A percentile compares a stretch with the other conserved stretches of the same genome.
Conservation (phyloP, 2,113 vertebrate genomes). For the Vidua chalybeata region DNA sequence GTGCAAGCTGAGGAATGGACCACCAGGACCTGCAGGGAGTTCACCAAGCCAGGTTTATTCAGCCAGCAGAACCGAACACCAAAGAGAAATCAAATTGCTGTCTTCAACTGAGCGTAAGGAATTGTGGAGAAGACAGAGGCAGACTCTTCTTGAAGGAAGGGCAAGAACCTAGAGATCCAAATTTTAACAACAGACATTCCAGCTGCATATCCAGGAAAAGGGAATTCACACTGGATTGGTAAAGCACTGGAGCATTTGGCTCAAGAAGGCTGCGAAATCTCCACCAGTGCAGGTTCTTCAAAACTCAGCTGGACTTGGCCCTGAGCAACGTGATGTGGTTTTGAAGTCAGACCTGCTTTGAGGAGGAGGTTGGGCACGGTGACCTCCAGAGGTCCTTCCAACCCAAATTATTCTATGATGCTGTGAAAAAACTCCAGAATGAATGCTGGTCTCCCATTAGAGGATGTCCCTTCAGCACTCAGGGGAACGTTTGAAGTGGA, state of each 20-base stretch:
- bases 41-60: not conserved
- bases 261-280: not conserved
- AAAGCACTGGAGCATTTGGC: not conserved
- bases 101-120: not conserved
- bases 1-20: not conserved
- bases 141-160: not conserved
- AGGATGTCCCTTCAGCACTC: not conserved
- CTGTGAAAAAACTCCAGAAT: not conserved
- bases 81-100: not conserved
- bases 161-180: not conserved
- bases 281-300: not conserved
- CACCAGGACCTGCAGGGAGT: not conserved
- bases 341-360: slow-evolving; percentile 39
- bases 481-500: not conserved
- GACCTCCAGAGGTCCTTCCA: slow-evolving; percentile 51
- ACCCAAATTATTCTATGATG: not conserved
- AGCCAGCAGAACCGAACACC: not conserved
- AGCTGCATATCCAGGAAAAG: not conserved
- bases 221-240: not conserved
- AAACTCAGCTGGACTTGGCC: slow-evolving; percentile 28
- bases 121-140: not conserved
- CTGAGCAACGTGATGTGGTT: slow-evolving; percentile 2
- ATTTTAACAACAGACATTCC: not conserved
- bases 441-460: not conserved
- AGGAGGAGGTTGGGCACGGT: not conserved